These are phyloP conservation scores for Oceanodroma leucorhoa DNA, from an alignment of 2,797 vertebrate genomes.

Conservation along the genomic window DNA sequence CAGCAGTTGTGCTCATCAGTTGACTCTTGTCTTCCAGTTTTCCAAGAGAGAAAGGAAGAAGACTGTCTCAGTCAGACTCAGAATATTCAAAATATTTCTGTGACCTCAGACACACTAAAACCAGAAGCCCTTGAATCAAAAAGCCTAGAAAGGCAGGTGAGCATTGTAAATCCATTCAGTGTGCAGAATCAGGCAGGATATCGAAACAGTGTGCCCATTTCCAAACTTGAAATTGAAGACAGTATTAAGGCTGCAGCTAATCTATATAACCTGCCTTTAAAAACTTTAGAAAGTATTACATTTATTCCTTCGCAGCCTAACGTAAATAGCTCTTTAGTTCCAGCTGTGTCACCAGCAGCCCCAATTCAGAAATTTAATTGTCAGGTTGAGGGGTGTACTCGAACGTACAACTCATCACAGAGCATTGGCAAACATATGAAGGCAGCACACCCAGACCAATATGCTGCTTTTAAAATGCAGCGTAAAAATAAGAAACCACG, in stretches of 20 bases:
- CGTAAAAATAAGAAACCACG: conserved; percentile 81
- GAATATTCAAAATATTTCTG: conserved; percentile 51
- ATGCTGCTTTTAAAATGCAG: conserved; percentile 87
- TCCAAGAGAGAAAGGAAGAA: conserved; percentile 71
- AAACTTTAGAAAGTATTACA: conserved; percentile 73
- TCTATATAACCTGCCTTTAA: conserved; percentile 75
- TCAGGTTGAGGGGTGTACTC: conserved; percentile 86
- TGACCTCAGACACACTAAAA: conserved; percentile 69
- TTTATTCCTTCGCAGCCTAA: conserved; percentile 65
- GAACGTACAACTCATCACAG: conserved; percentile 89
- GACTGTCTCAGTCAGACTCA: conserved; percentile 52
- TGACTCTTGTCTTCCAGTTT: conserved; percentile 69
- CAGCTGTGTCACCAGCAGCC: conserved; percentile 58
- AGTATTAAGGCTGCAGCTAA: conserved; percentile 69
- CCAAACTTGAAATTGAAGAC: conserved; percentile 75
- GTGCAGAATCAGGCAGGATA: conserved; percentile 67
- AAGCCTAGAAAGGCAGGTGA: conserved; percentile 73
- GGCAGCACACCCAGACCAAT: conserved; percentile 89
- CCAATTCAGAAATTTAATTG: conserved; percentile 85
- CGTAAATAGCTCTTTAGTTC: conserved; percentile 60
- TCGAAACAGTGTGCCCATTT: conserved; percentile 64
- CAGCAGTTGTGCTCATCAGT: conserved; percentile 36
- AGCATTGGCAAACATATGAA: conserved; percentile 97
- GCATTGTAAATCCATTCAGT: conserved; percentile 66
- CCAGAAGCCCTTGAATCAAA: conserved; percentile 67